phyloP scores from a whole-genome alignment of 1,140 invertebrate species.

The Drosophila repleta region DNA sequence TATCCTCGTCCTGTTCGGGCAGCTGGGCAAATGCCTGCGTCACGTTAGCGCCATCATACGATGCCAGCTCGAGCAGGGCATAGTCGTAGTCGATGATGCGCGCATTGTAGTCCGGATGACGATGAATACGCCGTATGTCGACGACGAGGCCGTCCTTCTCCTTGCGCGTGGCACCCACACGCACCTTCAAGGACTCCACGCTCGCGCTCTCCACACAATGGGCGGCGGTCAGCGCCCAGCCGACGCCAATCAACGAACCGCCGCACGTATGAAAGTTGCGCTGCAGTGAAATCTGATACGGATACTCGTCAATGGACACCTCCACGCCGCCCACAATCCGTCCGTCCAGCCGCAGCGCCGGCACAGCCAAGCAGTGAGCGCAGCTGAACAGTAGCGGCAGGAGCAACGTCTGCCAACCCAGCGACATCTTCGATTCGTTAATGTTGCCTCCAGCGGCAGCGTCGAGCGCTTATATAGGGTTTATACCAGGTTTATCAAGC shows the following conservation, averaged over 20 bases:
- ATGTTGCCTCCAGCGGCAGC: background rate
- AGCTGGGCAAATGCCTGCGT: slow-evolving; percentile 49
- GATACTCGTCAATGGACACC: slow-evolving; percentile 78
- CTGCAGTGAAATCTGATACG: slow-evolving; percentile 84
- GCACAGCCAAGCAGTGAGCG: slow-evolving; percentile 9
- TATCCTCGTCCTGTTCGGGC: slow-evolving; percentile 50
- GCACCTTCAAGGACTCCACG: slow-evolving; percentile 43
- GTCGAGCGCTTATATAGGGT: slow-evolving; percentile 13
- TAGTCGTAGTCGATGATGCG: slow-evolving; percentile 77
- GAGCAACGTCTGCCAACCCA: slow-evolving; percentile 2
- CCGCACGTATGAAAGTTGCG: slow-evolving; percentile 86
- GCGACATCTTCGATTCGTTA: slow-evolving; percentile 30
- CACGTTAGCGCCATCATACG: slow-evolving; percentile 41
- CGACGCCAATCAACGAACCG: slow-evolving; percentile 87
- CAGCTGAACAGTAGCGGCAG: slow-evolving; percentile 10
- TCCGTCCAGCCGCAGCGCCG: slow-evolving; percentile 56
- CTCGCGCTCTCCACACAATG: slow-evolving; percentile 84
- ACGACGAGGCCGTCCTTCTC: slow-evolving; percentile 65
- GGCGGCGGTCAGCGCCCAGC: slow-evolving; percentile 85
- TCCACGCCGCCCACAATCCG: slow-evolving; percentile 84
- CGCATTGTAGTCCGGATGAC: slow-evolving; percentile 73
- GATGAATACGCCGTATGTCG: slow-evolving; percentile 57
- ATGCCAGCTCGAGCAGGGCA: slow-evolving; percentile 64
- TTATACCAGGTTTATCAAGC: slow-evolving; percentile 26
- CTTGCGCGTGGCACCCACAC: slow-evolving; percentile 65